Conservation (phyloP, 2,797 vertebrate species). For the Parambassis ranga region DNA sequence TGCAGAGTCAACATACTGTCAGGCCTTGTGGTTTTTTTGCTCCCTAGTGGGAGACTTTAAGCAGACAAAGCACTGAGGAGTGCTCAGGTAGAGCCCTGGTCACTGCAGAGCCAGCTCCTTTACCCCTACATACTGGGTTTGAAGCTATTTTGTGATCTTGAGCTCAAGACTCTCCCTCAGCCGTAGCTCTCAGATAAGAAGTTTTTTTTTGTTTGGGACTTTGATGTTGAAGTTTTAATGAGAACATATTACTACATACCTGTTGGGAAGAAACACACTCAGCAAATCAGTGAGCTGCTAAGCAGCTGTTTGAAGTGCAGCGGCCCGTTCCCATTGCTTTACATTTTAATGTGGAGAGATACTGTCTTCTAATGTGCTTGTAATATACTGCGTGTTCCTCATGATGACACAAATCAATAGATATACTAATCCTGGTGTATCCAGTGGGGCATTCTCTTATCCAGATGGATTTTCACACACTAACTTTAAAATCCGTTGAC, state of each 20-base stretch:
- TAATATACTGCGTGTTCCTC: conserved; percentile 75
- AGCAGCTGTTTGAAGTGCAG: conserved; percentile 62
- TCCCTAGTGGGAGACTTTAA: conserved; percentile 19
- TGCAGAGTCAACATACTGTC: conserved; percentile 53
- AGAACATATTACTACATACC: conserved; percentile 56
- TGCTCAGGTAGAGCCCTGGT: conserved; percentile 25
- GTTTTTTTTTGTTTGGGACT: conserved; percentile 30
- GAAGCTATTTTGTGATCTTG: conserved; percentile 5
- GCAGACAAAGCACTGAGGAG: conserved; percentile 39
- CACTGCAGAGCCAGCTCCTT: neutral
- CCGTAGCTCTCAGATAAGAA: neutral
- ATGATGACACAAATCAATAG: conserved; percentile 81
- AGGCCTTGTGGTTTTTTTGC: conserved; percentile 25
- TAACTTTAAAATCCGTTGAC: conserved; percentile 74
- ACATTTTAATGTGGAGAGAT: conserved; percentile 67
- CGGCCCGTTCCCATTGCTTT: conserved; percentile 22
- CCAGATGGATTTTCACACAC: conserved; percentile 77
- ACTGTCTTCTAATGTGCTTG: conserved; percentile 74
- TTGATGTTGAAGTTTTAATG: conserved; percentile 64
- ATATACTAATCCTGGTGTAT: conserved; percentile 79
- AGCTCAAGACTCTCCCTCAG: conserved; percentile 4
- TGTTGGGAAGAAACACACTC: conserved; percentile 63
- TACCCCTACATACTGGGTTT: neutral
- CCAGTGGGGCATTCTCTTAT: conserved; percentile 76
- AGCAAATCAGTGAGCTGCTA: conserved; percentile 62